Evolutionary conservation across 2,888 invertebrate species (phyloP).

Genomic region (Drosophila colorata): DNA sequence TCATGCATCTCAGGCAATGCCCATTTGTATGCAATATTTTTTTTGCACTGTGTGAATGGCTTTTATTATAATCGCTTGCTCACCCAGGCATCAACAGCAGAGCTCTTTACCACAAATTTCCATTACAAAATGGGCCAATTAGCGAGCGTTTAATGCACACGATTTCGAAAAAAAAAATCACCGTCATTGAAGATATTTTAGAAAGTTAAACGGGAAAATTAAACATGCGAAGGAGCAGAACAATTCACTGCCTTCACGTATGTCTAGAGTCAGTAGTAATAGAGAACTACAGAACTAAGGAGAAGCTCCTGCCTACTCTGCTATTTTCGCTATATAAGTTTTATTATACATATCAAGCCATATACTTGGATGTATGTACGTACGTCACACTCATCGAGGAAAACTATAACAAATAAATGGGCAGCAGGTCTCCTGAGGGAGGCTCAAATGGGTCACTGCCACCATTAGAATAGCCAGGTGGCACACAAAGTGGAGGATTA

Average conservation of each 20-base stretch:
- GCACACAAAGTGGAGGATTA: constrained; percentile 58
- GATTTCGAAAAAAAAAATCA: constrained; percentile 60
- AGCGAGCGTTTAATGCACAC: constrained; percentile 71
- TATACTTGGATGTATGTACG: no score
- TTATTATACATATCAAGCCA: no score
- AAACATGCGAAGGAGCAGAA: constrained; percentile 1
- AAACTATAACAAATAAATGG: constrained; percentile 10
- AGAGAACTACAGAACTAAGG: no score
- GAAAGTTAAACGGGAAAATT: constrained; percentile 1
- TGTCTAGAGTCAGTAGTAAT: no score
- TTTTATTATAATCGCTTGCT: constrained; percentile 59
- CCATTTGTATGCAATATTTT: constrained; percentile 57
- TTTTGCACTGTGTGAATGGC: constrained; percentile 51
- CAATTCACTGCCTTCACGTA: no score
- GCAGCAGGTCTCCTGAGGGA: constrained; percentile 48
- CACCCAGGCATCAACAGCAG: constrained; percentile 25
- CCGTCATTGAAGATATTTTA: constrained; percentile 30
- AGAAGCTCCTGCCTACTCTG: no score
- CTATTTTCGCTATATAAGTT: no score
- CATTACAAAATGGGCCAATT: constrained; percentile 76
- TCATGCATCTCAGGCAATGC: constrained; percentile 41
- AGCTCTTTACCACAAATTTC: constrained; percentile 61
- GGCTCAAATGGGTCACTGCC: constrained; percentile 68
- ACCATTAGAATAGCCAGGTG: constrained; percentile 57
- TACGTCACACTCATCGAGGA: no score